phyloP scores from a whole-genome alignment of 2,797 vertebrate genomes.

The Labroides dimidiatus region DNA sequence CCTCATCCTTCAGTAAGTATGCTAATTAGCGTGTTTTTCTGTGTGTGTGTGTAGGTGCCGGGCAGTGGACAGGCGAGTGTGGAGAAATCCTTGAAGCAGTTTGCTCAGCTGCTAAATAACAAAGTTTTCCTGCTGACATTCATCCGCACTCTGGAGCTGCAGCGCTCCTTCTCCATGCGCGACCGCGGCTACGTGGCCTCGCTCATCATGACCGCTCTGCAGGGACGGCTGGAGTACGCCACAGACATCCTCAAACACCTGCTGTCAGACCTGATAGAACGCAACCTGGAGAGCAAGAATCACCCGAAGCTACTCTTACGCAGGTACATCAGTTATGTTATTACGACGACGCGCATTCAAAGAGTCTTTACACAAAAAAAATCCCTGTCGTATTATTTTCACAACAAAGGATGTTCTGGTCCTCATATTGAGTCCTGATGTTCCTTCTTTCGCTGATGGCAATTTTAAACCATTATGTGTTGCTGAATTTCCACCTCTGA shows the following conservation, averaged over 20 bases:
- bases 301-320: constrained; percentile 96
- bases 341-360: no score
- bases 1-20: constrained; percentile 25
- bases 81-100: constrained; percentile 96
- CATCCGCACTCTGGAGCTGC: constrained; percentile 94
- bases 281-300: constrained; percentile 98
- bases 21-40: constrained; percentile 42
- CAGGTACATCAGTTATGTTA: constrained; percentile 80
- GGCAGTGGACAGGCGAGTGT: constrained; percentile 92
- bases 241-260: constrained; percentile 96
- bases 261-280: constrained; percentile 94
- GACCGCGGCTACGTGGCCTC: constrained; percentile 96
- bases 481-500: no score
- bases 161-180: constrained; percentile 97
- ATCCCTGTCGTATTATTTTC: no score
- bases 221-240: constrained; percentile 93
- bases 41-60: constrained; percentile 83
- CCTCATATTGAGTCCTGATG: no score
- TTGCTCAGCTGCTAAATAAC: constrained; percentile 96
- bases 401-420: no score
- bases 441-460: no score
- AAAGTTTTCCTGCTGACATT: constrained; percentile 95
- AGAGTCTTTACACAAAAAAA: no score
- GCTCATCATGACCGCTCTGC: constrained; percentile 95
- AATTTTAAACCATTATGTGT: no score